phyloP scores from a whole-genome alignment of 53 echinoderm and acorn worm genomes.

The Glandiceps talaboti region DNA sequence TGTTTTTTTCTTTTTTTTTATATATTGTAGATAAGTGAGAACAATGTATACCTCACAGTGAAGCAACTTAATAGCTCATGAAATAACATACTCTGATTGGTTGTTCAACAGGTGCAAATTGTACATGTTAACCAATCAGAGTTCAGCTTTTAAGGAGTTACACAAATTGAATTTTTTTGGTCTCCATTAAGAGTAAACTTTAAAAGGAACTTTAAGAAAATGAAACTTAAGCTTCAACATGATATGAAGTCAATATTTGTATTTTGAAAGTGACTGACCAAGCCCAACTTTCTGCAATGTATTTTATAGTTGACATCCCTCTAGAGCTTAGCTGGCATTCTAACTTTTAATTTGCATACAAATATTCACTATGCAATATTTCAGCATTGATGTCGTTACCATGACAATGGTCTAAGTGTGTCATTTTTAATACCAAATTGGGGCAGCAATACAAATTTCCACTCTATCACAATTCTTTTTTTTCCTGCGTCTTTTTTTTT shows the following conservation, averaged over 20 bases:
- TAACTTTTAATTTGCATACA: background rate
- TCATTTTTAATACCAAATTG: no score
- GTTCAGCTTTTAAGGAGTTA: background rate
- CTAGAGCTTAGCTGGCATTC: background rate
- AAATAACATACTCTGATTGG: background rate
- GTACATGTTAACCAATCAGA: background rate
- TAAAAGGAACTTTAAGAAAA: no score
- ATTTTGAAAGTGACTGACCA: background rate
- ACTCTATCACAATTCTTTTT: no score
- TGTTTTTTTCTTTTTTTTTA: no score
- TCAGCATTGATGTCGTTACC: no score
- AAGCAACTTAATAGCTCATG: background rate
- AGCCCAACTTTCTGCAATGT: background rate
- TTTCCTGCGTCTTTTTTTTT: no score
- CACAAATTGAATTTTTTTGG: background rate
- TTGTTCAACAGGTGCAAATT: background rate
- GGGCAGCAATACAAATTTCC: no score
- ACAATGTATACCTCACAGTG: background rate
- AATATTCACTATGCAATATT: background rate
- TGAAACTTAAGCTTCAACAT: background rate
- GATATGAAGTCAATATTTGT: background rate
- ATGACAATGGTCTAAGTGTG: no score
- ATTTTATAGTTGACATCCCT: background rate
- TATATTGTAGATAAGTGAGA: background rate
- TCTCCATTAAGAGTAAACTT: no score